These are phyloP conservation scores for Tupaia tana DNA, from an alignment of 2,113 vertebrate genomes.

Conservation along the genomic window DNA sequence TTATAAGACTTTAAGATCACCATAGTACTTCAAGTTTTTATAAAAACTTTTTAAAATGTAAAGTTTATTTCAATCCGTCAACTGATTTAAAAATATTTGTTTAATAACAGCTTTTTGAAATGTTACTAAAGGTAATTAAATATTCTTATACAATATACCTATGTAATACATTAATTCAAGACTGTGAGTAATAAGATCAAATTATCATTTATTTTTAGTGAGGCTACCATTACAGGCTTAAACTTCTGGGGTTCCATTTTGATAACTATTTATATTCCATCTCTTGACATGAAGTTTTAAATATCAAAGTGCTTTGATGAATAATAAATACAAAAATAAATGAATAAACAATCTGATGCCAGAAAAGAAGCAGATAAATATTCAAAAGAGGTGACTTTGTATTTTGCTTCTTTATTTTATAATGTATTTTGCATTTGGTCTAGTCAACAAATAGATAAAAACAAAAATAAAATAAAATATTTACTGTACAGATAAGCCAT, in stretches of 20 bases:
- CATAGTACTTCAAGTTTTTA: not conserved
- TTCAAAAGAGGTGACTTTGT: conserved; percentile 46
- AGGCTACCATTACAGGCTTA: not conserved
- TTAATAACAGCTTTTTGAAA: not conserved
- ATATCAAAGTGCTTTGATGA: conserved; percentile 80
- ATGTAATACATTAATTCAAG: not conserved
- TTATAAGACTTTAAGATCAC: not conserved
- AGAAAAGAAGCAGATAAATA: conserved; percentile 72
- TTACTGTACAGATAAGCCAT: conserved; percentile 27
- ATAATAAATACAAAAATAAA: conserved; percentile 83
- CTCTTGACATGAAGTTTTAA: conserved; percentile 77
- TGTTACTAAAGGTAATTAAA: not conserved
- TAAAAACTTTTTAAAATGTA: not conserved
- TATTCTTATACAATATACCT: not conserved
- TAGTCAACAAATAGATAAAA: conserved; percentile 74
- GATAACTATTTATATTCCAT: conserved; percentile 68
- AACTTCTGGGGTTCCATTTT: conserved; percentile 62
- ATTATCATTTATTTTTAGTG: not conserved
- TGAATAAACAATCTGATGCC: conserved; percentile 74
- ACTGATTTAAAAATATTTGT: not conserved
- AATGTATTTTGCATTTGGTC: conserved; percentile 66
- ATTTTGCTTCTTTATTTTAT: conserved; percentile 74
- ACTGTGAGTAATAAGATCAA: not conserved
- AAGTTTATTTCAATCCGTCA: not conserved
- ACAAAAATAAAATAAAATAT: conserved; percentile 74